phyloP scores from a whole-genome alignment of 2,797 vertebrate genomes.

The Cyclopterus lumpus region DNA sequence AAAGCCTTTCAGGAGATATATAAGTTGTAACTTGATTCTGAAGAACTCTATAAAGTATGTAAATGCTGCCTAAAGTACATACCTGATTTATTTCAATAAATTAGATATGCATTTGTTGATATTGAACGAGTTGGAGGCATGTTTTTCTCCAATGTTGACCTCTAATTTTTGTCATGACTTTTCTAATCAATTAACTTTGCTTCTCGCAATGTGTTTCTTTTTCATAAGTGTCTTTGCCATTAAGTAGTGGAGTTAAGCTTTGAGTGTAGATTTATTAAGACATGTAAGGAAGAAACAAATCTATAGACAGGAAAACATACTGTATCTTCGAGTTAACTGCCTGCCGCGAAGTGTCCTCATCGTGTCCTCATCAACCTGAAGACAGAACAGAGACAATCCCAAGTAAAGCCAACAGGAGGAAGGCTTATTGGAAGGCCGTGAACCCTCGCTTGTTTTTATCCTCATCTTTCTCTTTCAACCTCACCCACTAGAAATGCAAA shows the following conservation, averaged over 20 bases:
- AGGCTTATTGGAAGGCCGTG: slow-evolving; percentile 37
- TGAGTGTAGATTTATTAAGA: slow-evolving; percentile 14
- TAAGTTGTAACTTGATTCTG: slow-evolving; percentile 10
- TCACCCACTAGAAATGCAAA: background rate
- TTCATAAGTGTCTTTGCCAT: background rate
- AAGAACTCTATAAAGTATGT: background rate
- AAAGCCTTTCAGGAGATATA: slow-evolving; percentile 16
- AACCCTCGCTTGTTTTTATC: slow-evolving; percentile 54
- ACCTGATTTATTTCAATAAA: slow-evolving; percentile 25
- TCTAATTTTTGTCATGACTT: background rate
- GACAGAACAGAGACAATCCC: slow-evolving; percentile 53
- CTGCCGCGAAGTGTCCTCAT: slow-evolving; percentile 37
- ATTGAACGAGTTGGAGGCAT: slow-evolving; percentile 4
- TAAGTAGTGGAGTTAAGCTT: slow-evolving; percentile 11
- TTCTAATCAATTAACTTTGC: background rate
- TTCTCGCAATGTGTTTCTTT: background rate
- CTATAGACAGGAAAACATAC: slow-evolving; percentile 25
- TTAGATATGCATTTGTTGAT: background rate
- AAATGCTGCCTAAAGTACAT: background rate
- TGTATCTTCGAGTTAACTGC: slow-evolving; percentile 38
- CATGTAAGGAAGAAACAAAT: slow-evolving; percentile 24
- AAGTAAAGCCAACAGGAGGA: slow-evolving; percentile 43
- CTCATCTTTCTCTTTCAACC: slow-evolving; percentile 12
- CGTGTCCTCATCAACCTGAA: slow-evolving; percentile 42
- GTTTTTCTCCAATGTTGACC: background rate